Base-by-base conservation (phyloP, 2,113 vertebrate species). In the Oenanthe oenanthe region DNA sequence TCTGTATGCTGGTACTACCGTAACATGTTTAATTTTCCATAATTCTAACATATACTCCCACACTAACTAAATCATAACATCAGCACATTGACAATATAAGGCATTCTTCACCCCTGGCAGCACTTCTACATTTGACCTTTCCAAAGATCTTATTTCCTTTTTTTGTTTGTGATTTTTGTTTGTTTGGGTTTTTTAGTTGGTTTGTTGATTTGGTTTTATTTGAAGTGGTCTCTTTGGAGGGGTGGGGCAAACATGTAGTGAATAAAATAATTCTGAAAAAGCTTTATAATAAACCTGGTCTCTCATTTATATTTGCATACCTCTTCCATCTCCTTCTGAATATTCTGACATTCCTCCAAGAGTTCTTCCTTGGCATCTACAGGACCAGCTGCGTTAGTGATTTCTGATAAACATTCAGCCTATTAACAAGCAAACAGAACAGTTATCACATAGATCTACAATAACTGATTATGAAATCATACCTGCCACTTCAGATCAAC, bases 241-340 rank as follows among this genome's bases (percentile, higher is more conserved):
- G 3, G 13, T 26, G 6, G 28, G 34, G 40, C 32, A 63, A 76
- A 31, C 24, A 65, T 7, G 1, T 18, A 21, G 10, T 24, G n/a
- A 86, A 60, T 21, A 50, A 72, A 76, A 21, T 40, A 76, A 31
- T 7, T 22, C 22, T 38, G 25, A 36, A 22, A 45, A 43, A 82
- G 36, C 17, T 50, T 56, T 53, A 65, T 13, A 48, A 53, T 10
- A 73, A 88, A 57, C 9, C 4, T 47, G 18, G 13, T 36, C 22
- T 51, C 17, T 7, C 17, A 54, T 5, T 62, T 78, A 16, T 20
- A 18, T 73, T 83, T 80, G 71, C 94, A 82, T 97, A 98, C 98
- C 97, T 98, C 65, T 97, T 97, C 81, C 62, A 98, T 86, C 21
- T 97, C 57, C 53, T 91, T 84, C 98, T 97, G 98, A 29, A 98